Percentiles rank a stretch among this genome's conserved stretches.
Conservation (phyloP, 1,140 invertebrate genomes). For the Drosophila rufa region DNA sequence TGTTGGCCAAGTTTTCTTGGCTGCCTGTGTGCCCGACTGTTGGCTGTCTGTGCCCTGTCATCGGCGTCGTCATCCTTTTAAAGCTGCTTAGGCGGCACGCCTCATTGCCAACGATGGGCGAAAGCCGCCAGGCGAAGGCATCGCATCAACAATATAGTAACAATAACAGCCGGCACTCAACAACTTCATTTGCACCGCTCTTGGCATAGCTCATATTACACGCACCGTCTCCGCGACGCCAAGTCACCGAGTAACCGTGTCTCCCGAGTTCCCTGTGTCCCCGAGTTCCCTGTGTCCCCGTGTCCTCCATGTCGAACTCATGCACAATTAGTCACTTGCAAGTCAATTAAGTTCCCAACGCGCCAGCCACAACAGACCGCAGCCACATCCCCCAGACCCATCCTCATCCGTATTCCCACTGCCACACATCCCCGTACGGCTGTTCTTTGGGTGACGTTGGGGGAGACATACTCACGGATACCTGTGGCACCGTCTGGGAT, state of each 20-base stretch:
- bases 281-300: not conserved
- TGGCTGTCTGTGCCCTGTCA: conserved; percentile 55
- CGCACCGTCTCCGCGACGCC: conserved; percentile 55
- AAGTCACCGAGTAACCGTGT: conserved; percentile 11
- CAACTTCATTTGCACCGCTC: conserved; percentile 72
- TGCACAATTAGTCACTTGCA: conserved; percentile 83
- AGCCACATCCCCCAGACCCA: conserved; percentile 2
- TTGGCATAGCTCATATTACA: conserved; percentile 74
- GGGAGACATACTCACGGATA: conserved; percentile 56
- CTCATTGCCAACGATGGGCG: conserved; percentile 35
- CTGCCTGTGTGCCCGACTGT: conserved; percentile 20
- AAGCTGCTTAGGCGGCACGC: conserved; percentile 70
- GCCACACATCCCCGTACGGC: conserved; percentile 32
- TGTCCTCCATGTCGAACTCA: conserved; percentile 69
- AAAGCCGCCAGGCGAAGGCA: conserved; percentile 18
- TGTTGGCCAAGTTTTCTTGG: conserved; percentile 37
- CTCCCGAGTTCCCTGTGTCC: conserved; percentile 1
- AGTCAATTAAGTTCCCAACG: conserved; percentile 78
- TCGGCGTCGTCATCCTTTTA: conserved; percentile 71
- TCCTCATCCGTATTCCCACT: conserved; percentile 17
- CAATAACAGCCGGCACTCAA: conserved; percentile 52
- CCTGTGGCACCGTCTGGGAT: conserved; percentile 62
- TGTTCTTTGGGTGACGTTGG: conserved; percentile 45
- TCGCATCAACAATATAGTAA: conserved; percentile 39
- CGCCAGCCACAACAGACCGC: conserved; percentile 70